Evolutionary conservation across 1,140 invertebrate genomes (phyloP).

Genomic region (Diorhabda sublineata): DNA sequence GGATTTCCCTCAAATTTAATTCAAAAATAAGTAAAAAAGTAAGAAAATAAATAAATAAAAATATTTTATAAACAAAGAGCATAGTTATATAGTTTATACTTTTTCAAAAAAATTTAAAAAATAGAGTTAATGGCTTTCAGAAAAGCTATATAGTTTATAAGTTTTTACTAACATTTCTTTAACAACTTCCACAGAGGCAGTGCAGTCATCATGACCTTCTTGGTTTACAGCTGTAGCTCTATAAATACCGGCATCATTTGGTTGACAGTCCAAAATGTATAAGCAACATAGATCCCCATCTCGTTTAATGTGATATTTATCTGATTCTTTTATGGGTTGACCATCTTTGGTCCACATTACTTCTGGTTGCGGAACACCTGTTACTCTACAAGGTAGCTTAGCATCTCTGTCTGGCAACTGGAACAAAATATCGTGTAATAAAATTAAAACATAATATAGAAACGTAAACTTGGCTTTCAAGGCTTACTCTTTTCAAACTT

Average conservation of each 20-base stretch:
- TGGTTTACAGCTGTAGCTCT: constrained; percentile 74
- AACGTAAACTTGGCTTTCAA: no score
- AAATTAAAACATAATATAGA: neutral
- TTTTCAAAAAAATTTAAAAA: no score
- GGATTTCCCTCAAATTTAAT: no score
- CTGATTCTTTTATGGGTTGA: constrained; percentile 58
- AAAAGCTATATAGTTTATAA: neutral
- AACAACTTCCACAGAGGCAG: constrained; percentile 69
- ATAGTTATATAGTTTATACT: no score
- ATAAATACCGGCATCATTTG: constrained; percentile 69
- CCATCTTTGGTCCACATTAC: constrained; percentile 82
- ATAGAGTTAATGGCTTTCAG: neutral
- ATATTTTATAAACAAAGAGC: no score
- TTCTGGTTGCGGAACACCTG: constrained; percentile 82
- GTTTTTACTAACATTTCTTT: constrained; percentile 73
- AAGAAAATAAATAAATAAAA: no score
- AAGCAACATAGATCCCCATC: constrained; percentile 76
- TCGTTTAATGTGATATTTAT: constrained; percentile 73
- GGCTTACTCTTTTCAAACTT: no score
- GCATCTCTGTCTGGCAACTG: constrained; percentile 70
- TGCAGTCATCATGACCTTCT: constrained; percentile 73
- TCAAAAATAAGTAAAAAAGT: no score
- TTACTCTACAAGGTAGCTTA: constrained; percentile 76
- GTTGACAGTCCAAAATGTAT: constrained; percentile 64
- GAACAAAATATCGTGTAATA: constrained; percentile 15